These are phyloP conservation scores for Clarias magur DNA, from an alignment of 2,113 vertebrate species.

Conservation along the genomic window DNA sequence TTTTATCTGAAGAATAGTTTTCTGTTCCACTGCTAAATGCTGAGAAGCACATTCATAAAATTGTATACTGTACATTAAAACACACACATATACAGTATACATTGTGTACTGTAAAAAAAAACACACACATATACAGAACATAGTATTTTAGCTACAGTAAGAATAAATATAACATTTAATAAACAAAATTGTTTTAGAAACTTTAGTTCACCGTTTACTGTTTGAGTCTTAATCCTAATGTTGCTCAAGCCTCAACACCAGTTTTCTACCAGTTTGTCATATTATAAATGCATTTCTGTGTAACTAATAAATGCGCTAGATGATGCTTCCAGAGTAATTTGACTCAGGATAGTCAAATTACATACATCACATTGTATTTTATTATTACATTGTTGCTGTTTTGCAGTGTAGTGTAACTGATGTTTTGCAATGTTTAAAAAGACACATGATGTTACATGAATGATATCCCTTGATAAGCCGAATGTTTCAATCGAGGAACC, in stretches of 20 bases:
- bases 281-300: background rate
- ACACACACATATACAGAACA: too few relatives aligned
- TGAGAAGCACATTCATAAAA: background rate
- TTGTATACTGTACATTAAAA: background rate
- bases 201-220: background rate
- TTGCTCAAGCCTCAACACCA: background rate
- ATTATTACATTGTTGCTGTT: background rate
- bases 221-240: background rate
- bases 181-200: background rate
- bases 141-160: background rate
- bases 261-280: background rate
- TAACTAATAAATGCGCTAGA: background rate
- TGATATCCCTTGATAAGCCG: background rate
- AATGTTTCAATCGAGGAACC: background rate
- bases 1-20: background rate
- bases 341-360: background rate
- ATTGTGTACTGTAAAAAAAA: too few relatives aligned
- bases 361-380: background rate
- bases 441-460: background rate
- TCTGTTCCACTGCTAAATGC: slow-evolving; percentile 2
- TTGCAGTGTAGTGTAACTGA: background rate
- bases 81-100: too few relatives aligned
- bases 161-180: background rate
- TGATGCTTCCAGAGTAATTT: background rate
- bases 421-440: background rate